Evolutionary conservation across 1,140 invertebrate genomes (phyloP), one percentile per base, ranked within the genome.

Genomic region (Rhyzopertha dominica): DNA sequence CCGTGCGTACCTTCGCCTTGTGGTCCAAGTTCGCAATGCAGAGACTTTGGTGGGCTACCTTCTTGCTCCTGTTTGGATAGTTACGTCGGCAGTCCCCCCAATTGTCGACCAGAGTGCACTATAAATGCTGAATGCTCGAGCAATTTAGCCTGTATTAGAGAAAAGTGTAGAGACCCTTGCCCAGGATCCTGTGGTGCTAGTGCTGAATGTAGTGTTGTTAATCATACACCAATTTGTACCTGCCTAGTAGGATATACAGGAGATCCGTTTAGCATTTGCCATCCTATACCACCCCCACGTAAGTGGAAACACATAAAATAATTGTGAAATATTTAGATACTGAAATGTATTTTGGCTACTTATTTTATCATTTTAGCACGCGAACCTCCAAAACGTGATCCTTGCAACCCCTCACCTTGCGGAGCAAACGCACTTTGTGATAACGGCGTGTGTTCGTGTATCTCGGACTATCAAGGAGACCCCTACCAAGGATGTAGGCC

Each of bases 1-100:
- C 84, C 82, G 2, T 89, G 86, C 61, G 68, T 73, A 40, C 84
- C 85, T 28, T 85, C 81, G 13, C 85, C 85, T 3, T 91, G 87
- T 65, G 88, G 88, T 17, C 75, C 81, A 13, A 77, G 87, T 66
- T 79, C 83, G 1, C 69, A 77, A 54, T 87, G 83, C 58, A 70
- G 74, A 39, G 74, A 77, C 31, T 59, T 75, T 34, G 76, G 75
- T 52, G 72, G 70, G 23, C 67, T 73, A 43, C 72, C 81, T 22
- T 79, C 79, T 32, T 85, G 79, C 50, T 72, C 70, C n/a, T 82
- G 80, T 54, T 69, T 71, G 30, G 43, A 62, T 8, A 68, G 72
- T 36, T 77, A 72, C 51, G 74, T 74, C n/a, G 80, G 80, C 25
- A 77, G 76, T 54, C 79, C 81, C 3, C 82, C 81, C 50, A 76